Conservation (phyloP, 2,113 vertebrate species). For the Taxidea taxus region DNA sequence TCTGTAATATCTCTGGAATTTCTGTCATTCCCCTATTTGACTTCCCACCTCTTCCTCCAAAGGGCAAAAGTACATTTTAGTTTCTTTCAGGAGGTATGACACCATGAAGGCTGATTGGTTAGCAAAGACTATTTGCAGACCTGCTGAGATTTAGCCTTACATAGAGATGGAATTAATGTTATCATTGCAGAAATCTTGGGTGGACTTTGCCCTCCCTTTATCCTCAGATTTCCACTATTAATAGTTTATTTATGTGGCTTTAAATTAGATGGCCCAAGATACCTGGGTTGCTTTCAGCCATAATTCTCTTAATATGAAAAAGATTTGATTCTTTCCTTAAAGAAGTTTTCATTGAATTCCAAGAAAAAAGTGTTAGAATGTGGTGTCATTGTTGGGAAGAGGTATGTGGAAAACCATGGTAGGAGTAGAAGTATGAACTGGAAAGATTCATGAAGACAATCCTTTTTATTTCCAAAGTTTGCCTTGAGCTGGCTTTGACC, state of each 20-base stretch:
- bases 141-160: background rate
- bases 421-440: background rate
- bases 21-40: background rate
- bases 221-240: background rate
- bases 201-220: background rate
- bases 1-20: background rate
- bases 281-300: background rate
- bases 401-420: background rate
- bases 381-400: background rate
- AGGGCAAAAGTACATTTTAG: background rate
- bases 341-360: background rate
- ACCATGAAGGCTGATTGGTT: background rate
- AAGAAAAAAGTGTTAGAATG: background rate
- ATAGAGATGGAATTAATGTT: background rate
- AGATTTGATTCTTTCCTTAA: background rate
- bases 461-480: slow-evolving; percentile 33
- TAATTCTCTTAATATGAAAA: background rate
- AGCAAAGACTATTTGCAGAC: background rate
- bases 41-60: background rate
- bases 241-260: background rate
- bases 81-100: background rate
- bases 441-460: background rate
- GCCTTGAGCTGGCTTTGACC: slow-evolving; percentile 38
- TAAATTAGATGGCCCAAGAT: background rate
- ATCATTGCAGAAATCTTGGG: background rate